These are phyloP conservation scores for Corythornis leucogaster DNA, from an alignment of 2,797 vertebrate genomes.

Conservation along the genomic window DNA sequence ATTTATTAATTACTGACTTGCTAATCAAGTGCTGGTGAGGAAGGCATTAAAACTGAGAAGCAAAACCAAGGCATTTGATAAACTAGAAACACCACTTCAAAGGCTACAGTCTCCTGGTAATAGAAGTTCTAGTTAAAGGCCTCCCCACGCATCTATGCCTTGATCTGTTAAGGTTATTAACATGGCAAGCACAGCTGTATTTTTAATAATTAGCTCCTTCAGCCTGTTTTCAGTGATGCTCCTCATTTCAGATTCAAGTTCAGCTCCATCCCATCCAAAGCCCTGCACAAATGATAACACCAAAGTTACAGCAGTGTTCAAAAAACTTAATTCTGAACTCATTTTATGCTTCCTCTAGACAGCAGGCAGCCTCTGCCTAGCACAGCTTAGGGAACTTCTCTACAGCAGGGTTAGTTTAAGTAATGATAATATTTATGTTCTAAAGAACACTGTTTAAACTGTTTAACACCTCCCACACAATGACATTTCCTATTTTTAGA, in stretches of 20 bases:
- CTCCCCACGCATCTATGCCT: neutral
- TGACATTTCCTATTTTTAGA: conserved; percentile 41
- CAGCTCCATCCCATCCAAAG: conserved; percentile 20
- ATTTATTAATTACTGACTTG: conserved; percentile 52
- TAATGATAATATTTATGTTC: conserved; percentile 62
- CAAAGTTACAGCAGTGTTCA: conserved; percentile 51
- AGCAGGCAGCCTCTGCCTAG: neutral
- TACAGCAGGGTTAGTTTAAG: conserved; percentile 30
- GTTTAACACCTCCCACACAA: conserved; percentile 42
- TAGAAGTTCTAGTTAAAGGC: conserved; percentile 60
- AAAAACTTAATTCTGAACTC: neutral
- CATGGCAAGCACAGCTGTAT: conserved; percentile 34
- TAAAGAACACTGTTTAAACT: conserved; percentile 35
- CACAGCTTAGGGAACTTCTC: conserved; percentile 16
- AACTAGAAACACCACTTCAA: conserved; percentile 61
- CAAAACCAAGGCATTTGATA: conserved; percentile 39
- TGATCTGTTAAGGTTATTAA: conserved; percentile 65
- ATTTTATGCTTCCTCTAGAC: neutral
- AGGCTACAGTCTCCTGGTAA: conserved; percentile 48
- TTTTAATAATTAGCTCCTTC: conserved; percentile 62
- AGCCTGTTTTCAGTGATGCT: conserved; percentile 37
- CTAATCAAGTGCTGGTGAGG: conserved; percentile 21
- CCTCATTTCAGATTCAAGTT: conserved; percentile 47
- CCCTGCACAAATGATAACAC: conserved; percentile 20
- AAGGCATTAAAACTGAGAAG: conserved; percentile 43